Base-by-base conservation (phyloP, 2,888 invertebrate genomes). In the Azorinus chamasolen region DNA sequence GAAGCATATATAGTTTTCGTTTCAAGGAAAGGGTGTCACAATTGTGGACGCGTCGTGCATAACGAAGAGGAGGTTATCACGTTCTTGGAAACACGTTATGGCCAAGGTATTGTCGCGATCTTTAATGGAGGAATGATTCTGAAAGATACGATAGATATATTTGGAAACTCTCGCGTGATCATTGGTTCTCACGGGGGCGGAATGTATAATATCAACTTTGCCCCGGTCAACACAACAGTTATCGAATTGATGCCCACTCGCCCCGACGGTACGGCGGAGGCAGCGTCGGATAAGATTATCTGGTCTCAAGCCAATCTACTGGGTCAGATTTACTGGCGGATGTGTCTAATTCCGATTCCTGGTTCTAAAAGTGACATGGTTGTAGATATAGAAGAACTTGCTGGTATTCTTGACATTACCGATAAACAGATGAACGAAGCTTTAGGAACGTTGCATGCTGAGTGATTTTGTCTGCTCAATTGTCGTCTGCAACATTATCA, bases 171-270 rank as follows among this genome's bases (percentile, higher is more conserved):
- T 14, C 18, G 62, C 10, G n/a, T 70, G 14, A 48, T 70, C n/a
- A 32, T 70, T 25, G 70, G 70, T 8, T 10, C 48, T 8, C 69
- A 69, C 27, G 69, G 69, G 2, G 69, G 69, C 1, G 61, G 53
- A n/a, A 41, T 69, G 53, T 69, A 69, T 20, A 69, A 59, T 22
- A 54, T 69, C 14, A 59, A 45, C 27, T 69, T 61, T 41, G 57
- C 57, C 10, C 69, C 69, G 1, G 39, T 24, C 1, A 46, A 37
- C 12, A 61, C 69, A 8, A 22, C 37, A 10, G 62, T 70, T 24
- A 55, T 70, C 18, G 70, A 70, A 41, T 61, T 61, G 14, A 70
- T 70, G 62, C 70, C 70, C 8, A 70, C 70, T 1, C n/a, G 41
- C n/a, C 18, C 27, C 8, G 48, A 70, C 32, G 70, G 70, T 1